Percentiles rank a stretch among this genome's conserved stretches.
phyloP scores from a whole-genome alignment of 2,113 vertebrate species.

The Holacanthus passer region DNA sequence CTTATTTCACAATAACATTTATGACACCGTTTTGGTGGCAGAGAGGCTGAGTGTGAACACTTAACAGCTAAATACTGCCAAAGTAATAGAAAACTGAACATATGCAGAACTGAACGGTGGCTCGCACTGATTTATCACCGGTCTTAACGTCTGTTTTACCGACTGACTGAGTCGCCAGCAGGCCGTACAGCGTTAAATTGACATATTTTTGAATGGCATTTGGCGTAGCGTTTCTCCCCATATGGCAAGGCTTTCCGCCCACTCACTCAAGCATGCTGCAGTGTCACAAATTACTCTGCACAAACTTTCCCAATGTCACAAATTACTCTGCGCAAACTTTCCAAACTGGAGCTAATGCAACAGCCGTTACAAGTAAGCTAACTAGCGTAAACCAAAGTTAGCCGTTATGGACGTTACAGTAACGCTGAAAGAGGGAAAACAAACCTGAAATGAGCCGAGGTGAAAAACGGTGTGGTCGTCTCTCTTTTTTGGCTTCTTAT shows the following conservation, averaged over 20 bases:
- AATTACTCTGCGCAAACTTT: constrained; percentile 11
- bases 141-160: not conserved
- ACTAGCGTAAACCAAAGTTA: not conserved
- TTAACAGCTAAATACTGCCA: too few relatives aligned
- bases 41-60: not conserved
- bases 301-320: not conserved
- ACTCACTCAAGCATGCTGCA: constrained; percentile 37
- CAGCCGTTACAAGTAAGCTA: not conserved
- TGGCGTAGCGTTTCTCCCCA: constrained; percentile 2
- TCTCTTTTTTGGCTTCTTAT: not conserved
- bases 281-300: constrained; percentile 11
- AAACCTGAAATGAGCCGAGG: constrained; percentile 52
- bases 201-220: not conserved
- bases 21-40: too few relatives aligned
- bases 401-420: not conserved
- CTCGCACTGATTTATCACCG: not conserved
- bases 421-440: not conserved
- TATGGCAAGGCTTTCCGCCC: constrained; percentile 35
- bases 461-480: not conserved
- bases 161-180: fast-evolving
- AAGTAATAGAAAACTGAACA: not conserved
- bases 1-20: not conserved
- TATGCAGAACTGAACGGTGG: not conserved
- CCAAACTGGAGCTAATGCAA: not conserved
- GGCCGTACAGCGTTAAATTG: not conserved